Conservation (phyloP, 1,140 invertebrate species). For the Achatina immaculata region DNA sequence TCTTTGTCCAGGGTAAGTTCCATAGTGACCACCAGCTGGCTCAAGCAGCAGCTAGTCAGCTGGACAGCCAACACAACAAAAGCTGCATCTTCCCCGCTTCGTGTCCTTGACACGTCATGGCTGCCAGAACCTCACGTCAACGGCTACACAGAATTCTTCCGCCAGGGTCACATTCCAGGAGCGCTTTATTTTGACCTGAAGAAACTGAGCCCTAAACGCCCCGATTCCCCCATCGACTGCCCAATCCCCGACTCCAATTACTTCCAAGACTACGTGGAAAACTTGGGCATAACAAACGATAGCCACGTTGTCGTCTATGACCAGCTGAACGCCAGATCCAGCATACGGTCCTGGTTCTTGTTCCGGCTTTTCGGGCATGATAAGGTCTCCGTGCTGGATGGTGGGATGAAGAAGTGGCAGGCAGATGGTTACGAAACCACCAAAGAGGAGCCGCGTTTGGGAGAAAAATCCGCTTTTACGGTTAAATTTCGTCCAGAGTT, state of each 20-base stretch:
- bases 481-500: conserved; percentile 45
- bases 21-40: conserved; percentile 7
- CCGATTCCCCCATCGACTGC: conserved; percentile 44
- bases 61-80: not conserved
- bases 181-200: conserved; percentile 53
- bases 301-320: conserved; percentile 63
- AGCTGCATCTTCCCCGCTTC: not conserved
- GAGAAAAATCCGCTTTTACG: conserved; percentile 47
- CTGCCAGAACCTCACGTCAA: not conserved
- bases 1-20: not conserved
- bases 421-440: conserved; percentile 45
- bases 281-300: conserved; percentile 52
- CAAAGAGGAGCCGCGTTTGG: conserved; percentile 38
- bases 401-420: conserved; percentile 52
- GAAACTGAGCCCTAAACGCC: conserved; percentile 43
- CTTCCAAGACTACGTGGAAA: conserved; percentile 54
- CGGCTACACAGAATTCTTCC: conserved; percentile 15
- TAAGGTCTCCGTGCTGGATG: conserved; percentile 54
- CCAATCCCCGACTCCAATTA: conserved; percentile 54
- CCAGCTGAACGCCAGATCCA: conserved; percentile 44
- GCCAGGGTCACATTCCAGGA: conserved; percentile 49
- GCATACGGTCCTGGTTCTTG: conserved; percentile 57
- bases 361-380: conserved; percentile 58
- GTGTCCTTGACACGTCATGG: conserved; percentile 24
- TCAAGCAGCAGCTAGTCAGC: not conserved